phyloP scores from a whole-genome alignment of 2,888 invertebrate species.

The Calameuta pallipes region DNA sequence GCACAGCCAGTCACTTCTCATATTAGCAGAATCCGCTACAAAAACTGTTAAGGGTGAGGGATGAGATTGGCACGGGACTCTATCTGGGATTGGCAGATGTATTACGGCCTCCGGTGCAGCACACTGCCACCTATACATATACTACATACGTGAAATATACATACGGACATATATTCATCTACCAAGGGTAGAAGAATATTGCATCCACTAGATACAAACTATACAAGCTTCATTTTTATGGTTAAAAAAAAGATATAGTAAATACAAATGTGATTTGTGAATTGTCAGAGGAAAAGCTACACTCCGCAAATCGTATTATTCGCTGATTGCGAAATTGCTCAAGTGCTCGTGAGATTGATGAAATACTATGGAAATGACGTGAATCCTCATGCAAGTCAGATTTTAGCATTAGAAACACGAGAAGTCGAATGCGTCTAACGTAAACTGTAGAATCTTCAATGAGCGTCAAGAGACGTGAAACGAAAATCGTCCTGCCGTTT shows the following conservation, averaged over 20 bases:
- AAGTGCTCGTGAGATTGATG: not conserved
- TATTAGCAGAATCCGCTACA: conserved; percentile 8
- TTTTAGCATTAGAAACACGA: no score
- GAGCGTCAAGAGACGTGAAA: not conserved
- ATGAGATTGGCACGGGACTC: conserved; percentile 20
- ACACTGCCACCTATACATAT: not conserved
- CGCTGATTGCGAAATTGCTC: not conserved
- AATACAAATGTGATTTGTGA: not conserved
- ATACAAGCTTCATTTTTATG: not conserved
- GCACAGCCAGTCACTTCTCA: conserved; percentile 3
- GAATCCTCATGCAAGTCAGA: no score
- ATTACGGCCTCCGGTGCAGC: conserved; percentile 24
- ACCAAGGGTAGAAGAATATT: not conserved
- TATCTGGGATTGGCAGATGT: conserved; percentile 26
- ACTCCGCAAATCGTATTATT: not conserved
- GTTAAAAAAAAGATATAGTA: not conserved
- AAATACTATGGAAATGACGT: no score
- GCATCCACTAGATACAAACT: not conserved
- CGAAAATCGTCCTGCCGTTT: not conserved
- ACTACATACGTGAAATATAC: not conserved
- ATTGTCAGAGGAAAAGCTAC: not conserved
- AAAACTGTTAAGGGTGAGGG: not conserved
- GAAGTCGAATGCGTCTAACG: no score
- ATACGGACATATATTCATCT: not conserved
- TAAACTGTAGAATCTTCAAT: no score